Base-by-base conservation (phyloP, 2,888 invertebrate species). In the Lucinisca nassula region DNA sequence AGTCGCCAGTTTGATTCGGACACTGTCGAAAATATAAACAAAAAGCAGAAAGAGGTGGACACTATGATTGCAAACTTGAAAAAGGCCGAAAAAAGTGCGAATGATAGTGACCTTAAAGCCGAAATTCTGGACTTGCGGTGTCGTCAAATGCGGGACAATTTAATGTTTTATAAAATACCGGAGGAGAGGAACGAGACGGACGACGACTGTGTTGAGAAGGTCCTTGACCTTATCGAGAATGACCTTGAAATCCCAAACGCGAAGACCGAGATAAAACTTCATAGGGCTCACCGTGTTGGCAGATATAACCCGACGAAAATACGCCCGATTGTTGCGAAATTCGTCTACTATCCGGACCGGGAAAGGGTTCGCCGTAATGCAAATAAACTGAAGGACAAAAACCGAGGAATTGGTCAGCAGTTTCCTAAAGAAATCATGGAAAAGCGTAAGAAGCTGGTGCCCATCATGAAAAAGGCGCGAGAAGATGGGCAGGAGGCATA, bases 381-480 rank as follows among this genome's bases (percentile, higher is more conserved):
- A 21, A 35, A 35, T 2, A 67, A 67, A 30, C 17, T 67, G 17
- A 67, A 67, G 35, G 67, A 21, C 35, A 67, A 24, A 3, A 27
- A 58, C 8, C 35, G 21, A 12, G 67, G 35, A 35, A 67, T 67
- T 35, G 35, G 67, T 35, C 67, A 67, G 17, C 67, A 67, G 17
- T 67, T 67, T 17, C 32, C 67, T 3, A 67, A 35, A 21, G 67
- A 67, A 75, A 32, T 51, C 10, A 49, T 75, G 45, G 32, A 45
- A 1, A 49, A 21, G n/a, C 21, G 75, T 51, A 75, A 17, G 75
- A 37, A 51, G 32, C 75, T 75, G 3, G 51, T 75, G 6, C 75
- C 75, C 1, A 51, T 75, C 32, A 75, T 75, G 75, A 75, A 75
- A 38, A 4, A 75, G 32, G 75, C 75, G 8, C 75, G 75, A 17